phyloP scores from a whole-genome alignment of 23 tunicate species.

The Styela clava region DNA sequence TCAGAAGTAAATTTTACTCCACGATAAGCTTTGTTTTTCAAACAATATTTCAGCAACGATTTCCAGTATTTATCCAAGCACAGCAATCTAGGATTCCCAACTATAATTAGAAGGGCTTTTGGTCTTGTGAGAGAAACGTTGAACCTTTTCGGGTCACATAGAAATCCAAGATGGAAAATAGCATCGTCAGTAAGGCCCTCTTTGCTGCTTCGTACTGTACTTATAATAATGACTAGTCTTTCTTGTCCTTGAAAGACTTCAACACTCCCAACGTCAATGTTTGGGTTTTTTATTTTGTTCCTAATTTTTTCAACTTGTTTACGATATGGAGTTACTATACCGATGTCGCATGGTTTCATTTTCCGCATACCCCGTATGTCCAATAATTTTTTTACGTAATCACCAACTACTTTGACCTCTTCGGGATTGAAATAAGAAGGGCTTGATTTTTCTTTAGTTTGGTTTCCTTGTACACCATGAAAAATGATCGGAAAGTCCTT shows the following conservation, averaged over 20 bases:
- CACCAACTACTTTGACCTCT: constrained; percentile 26
- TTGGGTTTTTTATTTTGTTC: neutral
- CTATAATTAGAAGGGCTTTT: constrained; percentile 63
- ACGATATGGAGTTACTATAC: constrained; percentile 78
- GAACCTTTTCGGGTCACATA: constrained; percentile 46
- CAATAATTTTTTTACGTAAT: constrained; percentile 13
- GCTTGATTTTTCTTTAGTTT: constrained; percentile 49
- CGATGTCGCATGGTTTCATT: constrained; percentile 41
- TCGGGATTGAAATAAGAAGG: constrained; percentile 81
- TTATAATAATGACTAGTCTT: constrained; percentile 50
- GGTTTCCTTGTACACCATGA: constrained; percentile 67
- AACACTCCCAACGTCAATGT: constrained; percentile 54
- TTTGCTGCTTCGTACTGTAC: constrained; percentile 53
- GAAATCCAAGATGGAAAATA: constrained; percentile 12
- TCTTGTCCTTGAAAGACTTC: constrained; percentile 90
- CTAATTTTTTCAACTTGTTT: constrained; percentile 53
- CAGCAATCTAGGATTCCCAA: constrained; percentile 72
- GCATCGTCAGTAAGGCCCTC: constrained; percentile 22
- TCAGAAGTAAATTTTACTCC: constrained; percentile 8
- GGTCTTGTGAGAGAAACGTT: constrained; percentile 86
- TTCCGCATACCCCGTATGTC: neutral
- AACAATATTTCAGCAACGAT: constrained; percentile 44
- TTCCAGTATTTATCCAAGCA: constrained; percentile 78
- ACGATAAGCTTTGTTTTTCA: constrained; percentile 20
- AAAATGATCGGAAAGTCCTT: constrained; percentile 66